A percentile compares a stretch with the other conserved stretches of the same genome.
phyloP scores from a whole-genome alignment of 2,797 vertebrate species.

The Periparus ater region DNA sequence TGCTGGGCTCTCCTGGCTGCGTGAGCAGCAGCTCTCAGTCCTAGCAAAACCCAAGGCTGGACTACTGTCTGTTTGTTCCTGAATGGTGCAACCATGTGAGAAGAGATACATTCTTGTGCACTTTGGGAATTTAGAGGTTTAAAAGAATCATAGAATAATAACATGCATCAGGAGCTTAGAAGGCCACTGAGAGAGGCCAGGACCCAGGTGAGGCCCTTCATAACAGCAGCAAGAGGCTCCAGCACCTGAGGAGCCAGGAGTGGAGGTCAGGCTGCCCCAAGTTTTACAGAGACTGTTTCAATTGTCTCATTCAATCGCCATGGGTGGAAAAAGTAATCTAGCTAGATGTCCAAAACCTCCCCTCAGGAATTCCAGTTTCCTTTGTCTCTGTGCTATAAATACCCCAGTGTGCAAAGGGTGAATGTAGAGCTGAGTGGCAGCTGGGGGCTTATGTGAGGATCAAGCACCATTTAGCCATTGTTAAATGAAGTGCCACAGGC shows the following conservation, averaged over 20 bases:
- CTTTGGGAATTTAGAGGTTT: not conserved
- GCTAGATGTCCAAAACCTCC: not conserved
- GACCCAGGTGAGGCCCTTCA: not conserved
- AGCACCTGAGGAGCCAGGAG: not conserved
- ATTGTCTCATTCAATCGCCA: not conserved
- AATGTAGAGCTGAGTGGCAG: constrained; percentile 26
- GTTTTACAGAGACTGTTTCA: not conserved
- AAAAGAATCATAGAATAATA: not conserved
- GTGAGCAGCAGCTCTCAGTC: not conserved
- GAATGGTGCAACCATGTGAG: not conserved
- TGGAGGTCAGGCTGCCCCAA: not conserved
- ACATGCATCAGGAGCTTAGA: not conserved
- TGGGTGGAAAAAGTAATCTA: constrained; percentile 37
- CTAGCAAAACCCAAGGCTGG: not conserved
- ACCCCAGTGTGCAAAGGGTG: constrained; percentile 41
- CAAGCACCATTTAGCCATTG: not conserved
- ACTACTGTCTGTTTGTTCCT: not conserved
- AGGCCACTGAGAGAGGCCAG: not conserved
- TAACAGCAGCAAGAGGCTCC: not conserved
- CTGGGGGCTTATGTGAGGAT: constrained; percentile 54
- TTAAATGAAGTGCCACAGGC: constrained; percentile 25
- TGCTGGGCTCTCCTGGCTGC: not conserved
- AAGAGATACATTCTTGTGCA: not conserved
- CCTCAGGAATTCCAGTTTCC: constrained; percentile 55
- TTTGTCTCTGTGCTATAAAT: constrained; percentile 59